phyloP scores from a whole-genome alignment of 2,888 invertebrate genomes.

The Drosophila merina region DNA sequence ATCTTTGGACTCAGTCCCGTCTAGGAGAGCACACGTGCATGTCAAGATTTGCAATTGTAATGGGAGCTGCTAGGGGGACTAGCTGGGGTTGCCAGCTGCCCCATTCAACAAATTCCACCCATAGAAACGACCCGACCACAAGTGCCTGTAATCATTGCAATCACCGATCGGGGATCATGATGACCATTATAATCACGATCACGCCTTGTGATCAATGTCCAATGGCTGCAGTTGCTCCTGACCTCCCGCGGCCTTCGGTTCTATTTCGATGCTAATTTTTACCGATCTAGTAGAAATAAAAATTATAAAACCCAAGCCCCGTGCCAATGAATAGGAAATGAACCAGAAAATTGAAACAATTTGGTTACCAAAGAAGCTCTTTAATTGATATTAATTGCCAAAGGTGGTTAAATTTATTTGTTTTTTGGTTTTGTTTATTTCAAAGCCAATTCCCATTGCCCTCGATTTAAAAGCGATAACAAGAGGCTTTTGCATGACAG shows the following conservation, averaged over 20 bases:
- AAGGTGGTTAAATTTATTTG: background rate
- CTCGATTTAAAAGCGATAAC: background rate
- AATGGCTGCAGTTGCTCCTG: slow-evolving; percentile 1
- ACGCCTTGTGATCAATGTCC: slow-evolving; percentile 37
- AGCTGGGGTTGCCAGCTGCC: background rate
- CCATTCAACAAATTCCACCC: background rate
- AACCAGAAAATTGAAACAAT: background rate
- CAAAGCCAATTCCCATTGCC: background rate
- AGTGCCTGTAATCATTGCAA: slow-evolving; percentile 42
- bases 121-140: background rate
- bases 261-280: slow-evolving; percentile 3
- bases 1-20: slow-evolving; percentile 8
- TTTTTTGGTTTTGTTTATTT: background rate
- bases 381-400: background rate
- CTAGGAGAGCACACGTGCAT: slow-evolving; percentile 14
- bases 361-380: background rate
- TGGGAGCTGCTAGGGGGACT: slow-evolving; percentile 6
- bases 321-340: slow-evolving; percentile 1
- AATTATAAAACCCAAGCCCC: background rate
- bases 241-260: slow-evolving; percentile 23
- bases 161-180: slow-evolving; percentile 36
- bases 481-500: background rate
- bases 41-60: slow-evolving; percentile 15
- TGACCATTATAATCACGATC: slow-evolving; percentile 27
- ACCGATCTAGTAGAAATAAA: background rate